Base-by-base conservation (phyloP, 2,113 vertebrate genomes). In the Zosterops hypoxanthus region DNA sequence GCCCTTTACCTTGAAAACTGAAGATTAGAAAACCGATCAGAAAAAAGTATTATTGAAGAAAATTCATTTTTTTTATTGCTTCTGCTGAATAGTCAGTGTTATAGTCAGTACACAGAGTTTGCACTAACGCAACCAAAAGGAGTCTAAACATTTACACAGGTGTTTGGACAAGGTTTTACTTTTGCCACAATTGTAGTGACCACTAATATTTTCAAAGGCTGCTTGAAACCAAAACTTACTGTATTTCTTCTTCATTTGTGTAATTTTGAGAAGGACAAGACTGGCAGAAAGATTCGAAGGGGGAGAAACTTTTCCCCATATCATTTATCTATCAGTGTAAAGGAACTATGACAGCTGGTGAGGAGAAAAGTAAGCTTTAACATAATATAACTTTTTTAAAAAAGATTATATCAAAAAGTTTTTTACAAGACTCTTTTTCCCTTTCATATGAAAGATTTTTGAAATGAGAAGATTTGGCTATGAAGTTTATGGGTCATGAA, bases 311-410 rank as follows among this genome's bases (percentile, higher is more conserved):
- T 92, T 66, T 61, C 8, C 4, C 10, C 7, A 21, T 61, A 49
- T 42, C 1, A 33, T 90, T 69, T 90, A 22, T 6, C 8, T 55
- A 9, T 84, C 52, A 66, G 6, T 47, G 14, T 41, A 82, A 68
- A 77, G 22, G 5, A 88, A 41, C 41, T 57, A 33, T 47, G 34
- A 53, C 17, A 78, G 42, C 15, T 19, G 12, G 8, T 78, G 46
- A 86, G 13, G 11, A 25, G 36, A 36, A 81, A 50, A 86, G 8
- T 60, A 28, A 77, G 2, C 2, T 79, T 82, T 60, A 46, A 70
- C 65, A 36, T 52, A 63, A 36, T 16, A 41, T 12, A 14, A 9
- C 0, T 12, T 28, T 70, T 2, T 2, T 0, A 4, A 4, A 46
- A 39, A 42, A 36, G 11, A 53, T 2, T 2, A 14, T 47, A 3